Evolutionary conservation across 2,888 invertebrate species (phyloP).

Genomic region (Coenonympha arcania): DNA sequence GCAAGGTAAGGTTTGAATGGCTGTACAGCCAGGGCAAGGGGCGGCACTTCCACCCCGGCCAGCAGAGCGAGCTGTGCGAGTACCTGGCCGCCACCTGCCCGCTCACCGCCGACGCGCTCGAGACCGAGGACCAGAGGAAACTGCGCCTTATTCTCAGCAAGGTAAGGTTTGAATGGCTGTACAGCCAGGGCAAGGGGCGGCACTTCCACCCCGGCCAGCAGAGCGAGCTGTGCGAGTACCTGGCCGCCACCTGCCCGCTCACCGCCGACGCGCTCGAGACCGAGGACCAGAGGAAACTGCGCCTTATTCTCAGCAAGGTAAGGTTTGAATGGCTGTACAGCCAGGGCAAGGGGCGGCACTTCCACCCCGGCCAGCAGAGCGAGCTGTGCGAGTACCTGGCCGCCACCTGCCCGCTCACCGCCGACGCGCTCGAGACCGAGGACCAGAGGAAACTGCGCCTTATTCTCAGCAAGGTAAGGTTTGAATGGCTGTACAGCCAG

Average conservation of each 20-base stretch:
- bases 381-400: conserved; percentile 87
- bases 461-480: conserved; percentile 83
- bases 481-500: conserved; percentile 90
- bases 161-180: conserved; percentile 85
- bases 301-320: conserved; percentile 86
- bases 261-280: conserved; percentile 87
- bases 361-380: conserved; percentile 87
- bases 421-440: conserved; percentile 85
- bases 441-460: conserved; percentile 89
- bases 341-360: conserved; percentile 92
- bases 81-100: conserved; percentile 90
- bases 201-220: conserved; percentile 92
- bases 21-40: conserved; percentile 95
- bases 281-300: conserved; percentile 89
- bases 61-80: conserved; percentile 85
- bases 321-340: conserved; percentile 86
- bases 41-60: conserved; percentile 87
- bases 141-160: conserved; percentile 88
- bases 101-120: conserved; percentile 83
- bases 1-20: conserved; percentile 86
- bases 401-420: conserved; percentile 87
- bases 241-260: conserved; percentile 86
- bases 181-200: conserved; percentile 93
- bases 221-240: conserved; percentile 83
- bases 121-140: conserved; percentile 91